Base-by-base conservation (phyloP, 2,888 invertebrate genomes). In the Beris morrisii region DNA sequence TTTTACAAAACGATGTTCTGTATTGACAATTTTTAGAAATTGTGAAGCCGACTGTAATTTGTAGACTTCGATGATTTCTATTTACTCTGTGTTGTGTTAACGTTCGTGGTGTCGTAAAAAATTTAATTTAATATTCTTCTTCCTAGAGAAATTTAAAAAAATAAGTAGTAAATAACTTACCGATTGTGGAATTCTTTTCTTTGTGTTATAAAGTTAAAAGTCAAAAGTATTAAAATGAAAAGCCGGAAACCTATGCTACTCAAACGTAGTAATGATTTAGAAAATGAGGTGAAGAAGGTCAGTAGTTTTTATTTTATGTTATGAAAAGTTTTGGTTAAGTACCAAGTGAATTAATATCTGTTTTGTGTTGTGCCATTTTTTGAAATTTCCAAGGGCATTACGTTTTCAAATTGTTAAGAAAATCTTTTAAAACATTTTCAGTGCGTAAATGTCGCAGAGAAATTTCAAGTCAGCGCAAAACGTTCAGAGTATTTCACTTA, bases 321-420 rank as follows among this genome's bases (percentile, higher is more conserved):
- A 53, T 30, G 4, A 53, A 31, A 53, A 30, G 6, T 48, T 5
- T 15, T 48, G n/a, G 48, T n/a, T n/a, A 48, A 12, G 9, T 22
- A 22, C n/a, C 44, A 12, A 12, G n/a, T 44, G 5, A n/a, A 48
- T 48, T 48, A n/a, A 44, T 13, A 11, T 13, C 48, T 48, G 15
- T 48, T 6, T 13, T 70, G 73, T 74, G 71, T 72, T 74, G 74
- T 75, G 75, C 74, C 74, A 74, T 74, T 75, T 74, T 75, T 76
- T 75, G 74, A 73, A 76, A 75, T 75, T 75, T 75, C 74, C 73
- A 75, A 73, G 75, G 75, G 76, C 76, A 76, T 76, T 76, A 77
- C 75, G 73, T 69, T 45, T 50, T 48, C 48, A 65, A n/a, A 30
- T 57, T 12, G 31, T 30, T 3, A 67, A 52, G 45, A 38, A 38